These are phyloP conservation scores for Podarcis lilfordi DNA, from an alignment of 2,797 vertebrate species.

Conservation along the genomic window DNA sequence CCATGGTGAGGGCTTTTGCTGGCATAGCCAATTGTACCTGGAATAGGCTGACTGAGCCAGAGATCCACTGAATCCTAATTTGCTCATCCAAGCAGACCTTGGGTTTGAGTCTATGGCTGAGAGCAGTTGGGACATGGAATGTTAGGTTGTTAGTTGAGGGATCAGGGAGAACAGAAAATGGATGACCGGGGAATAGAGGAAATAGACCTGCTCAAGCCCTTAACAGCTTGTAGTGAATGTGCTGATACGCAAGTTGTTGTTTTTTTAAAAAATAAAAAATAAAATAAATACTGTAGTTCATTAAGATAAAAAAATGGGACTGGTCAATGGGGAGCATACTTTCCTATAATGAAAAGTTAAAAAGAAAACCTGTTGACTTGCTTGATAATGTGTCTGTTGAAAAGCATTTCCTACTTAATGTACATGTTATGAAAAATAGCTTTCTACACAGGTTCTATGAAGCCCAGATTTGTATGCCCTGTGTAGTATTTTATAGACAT, in stretches of 20 bases:
- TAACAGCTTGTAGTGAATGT: neutral
- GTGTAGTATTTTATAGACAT: rapidly evolving
- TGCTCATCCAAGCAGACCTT: neutral
- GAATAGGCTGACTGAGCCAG: too few relatives aligned
- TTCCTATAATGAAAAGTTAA: neutral
- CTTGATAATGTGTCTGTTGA: neutral
- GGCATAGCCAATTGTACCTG: too few relatives aligned
- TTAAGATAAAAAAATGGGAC: too few relatives aligned
- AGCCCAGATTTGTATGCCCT: neutral
- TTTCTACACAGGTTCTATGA: rapidly evolving
- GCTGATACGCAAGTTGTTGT: neutral
- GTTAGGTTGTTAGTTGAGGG: neutral
- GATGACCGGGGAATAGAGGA: neutral
- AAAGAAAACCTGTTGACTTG: neutral
- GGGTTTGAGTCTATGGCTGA: neutral
- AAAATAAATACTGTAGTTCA: neutral
- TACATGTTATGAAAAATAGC: neutral
- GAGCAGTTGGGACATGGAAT: neutral
- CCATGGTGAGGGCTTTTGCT: too few relatives aligned
- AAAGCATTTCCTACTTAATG: neutral
- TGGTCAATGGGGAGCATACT: neutral
- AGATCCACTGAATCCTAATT: too few relatives aligned
- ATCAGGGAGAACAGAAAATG: neutral
- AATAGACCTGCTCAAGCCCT: neutral
- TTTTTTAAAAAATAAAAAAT: neutral